phyloP scores from a whole-genome alignment of 2,113 vertebrate species.

The Perognathus longimembris region DNA sequence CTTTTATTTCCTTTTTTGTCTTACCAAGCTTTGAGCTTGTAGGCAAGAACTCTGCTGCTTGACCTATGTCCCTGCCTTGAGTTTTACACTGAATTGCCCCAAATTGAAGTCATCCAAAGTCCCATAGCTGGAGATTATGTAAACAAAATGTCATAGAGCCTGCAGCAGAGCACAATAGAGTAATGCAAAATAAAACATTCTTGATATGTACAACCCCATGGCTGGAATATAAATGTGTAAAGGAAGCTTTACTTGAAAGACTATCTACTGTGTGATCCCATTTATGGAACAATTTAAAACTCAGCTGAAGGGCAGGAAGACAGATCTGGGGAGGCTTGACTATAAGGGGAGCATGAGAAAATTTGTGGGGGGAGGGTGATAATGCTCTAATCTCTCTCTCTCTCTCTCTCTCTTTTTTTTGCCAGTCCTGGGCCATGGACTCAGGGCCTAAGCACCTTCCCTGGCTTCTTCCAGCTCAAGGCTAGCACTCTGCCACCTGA shows the following conservation, averaged over 20 bases:
- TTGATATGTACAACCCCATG: not conserved
- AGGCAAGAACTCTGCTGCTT: no score
- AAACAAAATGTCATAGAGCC: not conserved
- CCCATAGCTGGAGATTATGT: not conserved
- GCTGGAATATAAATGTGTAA: not conserved
- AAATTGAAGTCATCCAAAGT: not conserved
- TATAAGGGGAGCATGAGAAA: not conserved
- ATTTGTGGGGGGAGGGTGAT: not conserved
- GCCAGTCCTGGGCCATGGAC: no score
- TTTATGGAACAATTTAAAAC: not conserved
- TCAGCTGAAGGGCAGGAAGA: not conserved
- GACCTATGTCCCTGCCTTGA: no score
- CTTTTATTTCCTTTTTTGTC: no score
- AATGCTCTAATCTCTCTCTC: not conserved
- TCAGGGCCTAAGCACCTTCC: no score
- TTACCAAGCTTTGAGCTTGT: no score
- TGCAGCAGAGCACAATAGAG: not conserved
- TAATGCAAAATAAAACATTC: not conserved
- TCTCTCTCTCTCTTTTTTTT: no score
- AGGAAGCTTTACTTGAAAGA: not conserved
- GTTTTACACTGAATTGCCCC: not conserved
- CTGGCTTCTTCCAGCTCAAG: no score
- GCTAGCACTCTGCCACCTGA: no score
- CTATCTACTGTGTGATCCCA: no score
- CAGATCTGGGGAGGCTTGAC: not conserved